These are phyloP conservation scores for Etia nguti DNA, from an alignment of 2,113 vertebrate genomes.

Conservation along the genomic window DNA sequence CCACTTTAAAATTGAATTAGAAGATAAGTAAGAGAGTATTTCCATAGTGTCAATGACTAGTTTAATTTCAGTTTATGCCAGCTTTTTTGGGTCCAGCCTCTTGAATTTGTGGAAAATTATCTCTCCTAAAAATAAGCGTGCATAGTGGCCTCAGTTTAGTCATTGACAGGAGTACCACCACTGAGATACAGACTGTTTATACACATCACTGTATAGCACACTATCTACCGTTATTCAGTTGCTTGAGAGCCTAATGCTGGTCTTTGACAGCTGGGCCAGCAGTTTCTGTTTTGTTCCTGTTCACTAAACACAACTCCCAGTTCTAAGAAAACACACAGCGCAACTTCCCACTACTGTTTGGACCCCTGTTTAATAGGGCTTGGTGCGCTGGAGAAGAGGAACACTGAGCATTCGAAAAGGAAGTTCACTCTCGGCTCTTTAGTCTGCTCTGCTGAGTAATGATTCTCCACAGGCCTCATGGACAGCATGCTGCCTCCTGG, in stretches of 20 bases:
- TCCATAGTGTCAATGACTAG: background rate
- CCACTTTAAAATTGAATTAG: background rate
- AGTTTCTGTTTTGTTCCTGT: background rate
- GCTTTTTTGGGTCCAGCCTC: background rate
- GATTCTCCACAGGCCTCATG: conserved; percentile 70
- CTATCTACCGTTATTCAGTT: background rate
- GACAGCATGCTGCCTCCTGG: conserved; percentile 68
- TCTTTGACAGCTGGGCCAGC: background rate
- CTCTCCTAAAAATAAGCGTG: background rate
- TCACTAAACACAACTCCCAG: background rate
- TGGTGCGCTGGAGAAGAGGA: background rate
- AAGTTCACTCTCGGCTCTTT: conserved; percentile 51
- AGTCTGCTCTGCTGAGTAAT: conserved; percentile 73
- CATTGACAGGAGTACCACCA: background rate
- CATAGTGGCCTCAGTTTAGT: background rate
- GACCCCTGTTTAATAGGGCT: background rate
- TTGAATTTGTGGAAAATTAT: background rate
- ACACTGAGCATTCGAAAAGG: conserved; percentile 18
- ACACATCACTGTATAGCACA: background rate
- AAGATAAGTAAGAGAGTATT: background rate
- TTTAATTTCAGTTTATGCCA: background rate
- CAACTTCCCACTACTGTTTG: background rate
- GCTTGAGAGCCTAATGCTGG: background rate
- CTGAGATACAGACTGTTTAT: background rate
- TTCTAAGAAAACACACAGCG: background rate